These are phyloP conservation scores for Pseudomugil tenellus DNA, from an alignment of 2,797 vertebrate species.

Conservation along the genomic window DNA sequence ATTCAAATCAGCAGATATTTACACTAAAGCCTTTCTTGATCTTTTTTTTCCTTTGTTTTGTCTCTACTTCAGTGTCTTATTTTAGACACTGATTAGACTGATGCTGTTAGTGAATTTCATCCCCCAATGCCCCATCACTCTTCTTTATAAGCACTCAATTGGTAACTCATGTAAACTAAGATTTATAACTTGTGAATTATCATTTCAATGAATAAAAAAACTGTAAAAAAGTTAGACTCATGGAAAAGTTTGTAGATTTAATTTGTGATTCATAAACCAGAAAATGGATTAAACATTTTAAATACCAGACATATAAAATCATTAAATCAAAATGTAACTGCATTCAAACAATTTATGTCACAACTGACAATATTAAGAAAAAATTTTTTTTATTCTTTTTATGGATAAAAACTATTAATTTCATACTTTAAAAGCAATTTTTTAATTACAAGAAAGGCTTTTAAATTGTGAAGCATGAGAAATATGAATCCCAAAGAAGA, in stretches of 20 bases:
- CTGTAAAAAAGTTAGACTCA: background rate
- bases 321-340: background rate
- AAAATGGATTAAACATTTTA: background rate
- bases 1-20: slow-evolving; percentile 23
- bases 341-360: background rate
- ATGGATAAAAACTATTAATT: no score
- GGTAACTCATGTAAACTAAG: slow-evolving; percentile 3
- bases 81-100: slow-evolving; percentile 1
- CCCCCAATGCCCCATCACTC: background rate
- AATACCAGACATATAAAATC: background rate
- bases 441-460: no score
- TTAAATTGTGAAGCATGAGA: no score
- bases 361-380: background rate
- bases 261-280: background rate
- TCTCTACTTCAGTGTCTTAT: background rate
- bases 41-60: background rate
- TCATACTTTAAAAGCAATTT: no score
- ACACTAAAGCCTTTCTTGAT: slow-evolving; percentile 5
- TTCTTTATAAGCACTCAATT: background rate
- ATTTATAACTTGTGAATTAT: background rate
- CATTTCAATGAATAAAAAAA: slow-evolving; percentile 1
- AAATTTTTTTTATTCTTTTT: no score
- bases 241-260: background rate
- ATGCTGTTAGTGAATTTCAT: background rate
- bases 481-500: no score